Evolutionary conservation across 2,797 vertebrate genomes (phyloP).

Genomic region (Sebastes iracundus): DNA sequence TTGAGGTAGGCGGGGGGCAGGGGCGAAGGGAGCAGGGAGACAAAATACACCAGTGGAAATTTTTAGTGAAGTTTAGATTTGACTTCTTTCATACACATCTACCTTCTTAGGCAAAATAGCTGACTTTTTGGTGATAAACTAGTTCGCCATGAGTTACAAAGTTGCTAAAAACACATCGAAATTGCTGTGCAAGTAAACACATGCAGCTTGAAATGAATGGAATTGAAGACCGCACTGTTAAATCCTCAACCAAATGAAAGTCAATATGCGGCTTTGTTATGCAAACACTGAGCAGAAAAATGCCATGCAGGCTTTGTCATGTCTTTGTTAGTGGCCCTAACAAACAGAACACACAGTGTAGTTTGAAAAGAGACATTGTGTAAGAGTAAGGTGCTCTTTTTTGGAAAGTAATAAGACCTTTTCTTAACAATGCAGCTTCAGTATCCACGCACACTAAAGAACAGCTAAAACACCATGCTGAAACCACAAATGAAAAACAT

Average conservation of each 20-base stretch:
- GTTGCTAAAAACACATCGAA: not conserved
- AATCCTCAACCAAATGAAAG: conserved; percentile 7
- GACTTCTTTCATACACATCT: not conserved
- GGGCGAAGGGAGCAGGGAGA: not conserved
- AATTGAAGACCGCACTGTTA: not conserved
- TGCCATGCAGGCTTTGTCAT: not conserved
- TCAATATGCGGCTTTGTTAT: conserved; percentile 1
- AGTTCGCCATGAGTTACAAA: not conserved
- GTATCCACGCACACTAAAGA: not conserved
- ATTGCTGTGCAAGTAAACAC: not conserved
- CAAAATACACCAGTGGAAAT: not conserved
- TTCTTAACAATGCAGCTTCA: not conserved
- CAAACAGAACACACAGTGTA: not conserved
- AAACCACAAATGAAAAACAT: not conserved
- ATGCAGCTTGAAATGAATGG: not conserved
- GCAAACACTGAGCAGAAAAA: conserved; percentile 16
- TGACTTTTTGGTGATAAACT: not conserved
- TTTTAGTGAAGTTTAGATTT: not conserved
- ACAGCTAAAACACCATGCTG: not conserved
- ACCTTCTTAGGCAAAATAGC: not conserved
- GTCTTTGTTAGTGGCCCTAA: not conserved
- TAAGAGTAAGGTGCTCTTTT: not conserved
- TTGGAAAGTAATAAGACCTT: not conserved
- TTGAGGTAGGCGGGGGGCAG: conserved; percentile 86
- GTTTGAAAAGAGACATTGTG: not conserved